Conservation (phyloP, 1,140 invertebrate genomes). For the Homarus americanus region DNA sequence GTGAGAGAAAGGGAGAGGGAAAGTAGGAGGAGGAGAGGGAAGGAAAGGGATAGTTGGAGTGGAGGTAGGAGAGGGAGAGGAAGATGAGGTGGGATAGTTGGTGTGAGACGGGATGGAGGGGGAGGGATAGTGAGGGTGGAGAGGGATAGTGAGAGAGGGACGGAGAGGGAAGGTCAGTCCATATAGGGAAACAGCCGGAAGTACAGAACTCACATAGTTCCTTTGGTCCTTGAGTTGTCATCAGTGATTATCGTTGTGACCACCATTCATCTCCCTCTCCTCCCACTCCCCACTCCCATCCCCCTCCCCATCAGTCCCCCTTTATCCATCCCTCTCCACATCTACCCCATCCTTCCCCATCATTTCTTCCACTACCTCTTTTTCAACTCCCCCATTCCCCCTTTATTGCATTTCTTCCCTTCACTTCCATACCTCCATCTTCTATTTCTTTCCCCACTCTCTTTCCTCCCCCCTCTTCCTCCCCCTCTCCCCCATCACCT, state of each 20-base stretch:
- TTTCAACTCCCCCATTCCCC: too few relatives aligned
- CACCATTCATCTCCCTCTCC: background rate
- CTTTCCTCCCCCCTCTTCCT: background rate
- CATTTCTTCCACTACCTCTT: background rate
- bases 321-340: background rate
- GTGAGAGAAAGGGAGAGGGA: background rate
- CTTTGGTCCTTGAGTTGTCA: background rate
- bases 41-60: background rate
- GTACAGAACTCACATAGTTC: background rate
- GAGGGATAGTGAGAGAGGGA: background rate
- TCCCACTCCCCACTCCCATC: too few relatives aligned
- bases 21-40: background rate
- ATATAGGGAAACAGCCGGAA: background rate
- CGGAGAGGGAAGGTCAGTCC: background rate
- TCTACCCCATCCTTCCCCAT: background rate
- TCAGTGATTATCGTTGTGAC: background rate
- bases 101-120: background rate
- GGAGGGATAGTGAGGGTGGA: too few relatives aligned
- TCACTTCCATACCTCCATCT: background rate
- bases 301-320: background rate
- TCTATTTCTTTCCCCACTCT: background rate
- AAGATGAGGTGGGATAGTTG: background rate
- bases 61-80: background rate
- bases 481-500: background rate
- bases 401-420: conserved; percentile 14